Conservation (phyloP, 1,140 invertebrate species). For the Euura saliciscinereae region DNA sequence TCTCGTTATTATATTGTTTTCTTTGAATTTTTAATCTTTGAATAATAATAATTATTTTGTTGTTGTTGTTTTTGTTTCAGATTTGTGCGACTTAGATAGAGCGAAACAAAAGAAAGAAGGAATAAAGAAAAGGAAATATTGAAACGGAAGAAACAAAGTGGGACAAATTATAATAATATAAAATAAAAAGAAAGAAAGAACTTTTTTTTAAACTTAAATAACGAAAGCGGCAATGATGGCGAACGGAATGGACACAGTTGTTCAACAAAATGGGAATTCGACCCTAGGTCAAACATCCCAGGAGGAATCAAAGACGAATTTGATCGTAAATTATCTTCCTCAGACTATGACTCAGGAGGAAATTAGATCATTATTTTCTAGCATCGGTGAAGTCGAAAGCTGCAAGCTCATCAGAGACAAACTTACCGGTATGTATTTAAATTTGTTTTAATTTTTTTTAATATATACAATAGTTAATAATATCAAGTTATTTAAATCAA, state of each 20-base stretch:
- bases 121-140: neutral
- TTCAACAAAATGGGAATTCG: conserved; percentile 72
- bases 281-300: conserved; percentile 74
- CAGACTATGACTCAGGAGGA: conserved; percentile 99
- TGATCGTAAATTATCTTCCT: conserved; percentile 99
- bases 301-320: conserved; percentile 96
- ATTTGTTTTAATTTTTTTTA: too few relatives aligned
- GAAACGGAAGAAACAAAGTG: neutral
- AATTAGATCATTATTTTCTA: conserved; percentile 95
- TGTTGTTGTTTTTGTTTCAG: neutral
- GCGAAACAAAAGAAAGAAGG: neutral
- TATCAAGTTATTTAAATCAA: too few relatives aligned
- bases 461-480: too few relatives aligned
- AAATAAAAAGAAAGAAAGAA: too few relatives aligned
- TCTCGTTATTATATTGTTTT: too few relatives aligned
- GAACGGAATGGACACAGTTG: conserved; percentile 79
- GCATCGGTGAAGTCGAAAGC: conserved; percentile 98
- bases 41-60: neutral
- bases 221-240: conserved; percentile 71
- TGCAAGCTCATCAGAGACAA: conserved; percentile 99
- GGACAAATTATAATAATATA: neutral
- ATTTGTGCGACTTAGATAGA: neutral
- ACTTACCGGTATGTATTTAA: conserved; percentile 81
- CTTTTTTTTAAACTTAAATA: too few relatives aligned
- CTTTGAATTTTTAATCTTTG: neutral